Conservation (phyloP, 2,888 invertebrate genomes). For the Drosophila maculinotata region DNA sequence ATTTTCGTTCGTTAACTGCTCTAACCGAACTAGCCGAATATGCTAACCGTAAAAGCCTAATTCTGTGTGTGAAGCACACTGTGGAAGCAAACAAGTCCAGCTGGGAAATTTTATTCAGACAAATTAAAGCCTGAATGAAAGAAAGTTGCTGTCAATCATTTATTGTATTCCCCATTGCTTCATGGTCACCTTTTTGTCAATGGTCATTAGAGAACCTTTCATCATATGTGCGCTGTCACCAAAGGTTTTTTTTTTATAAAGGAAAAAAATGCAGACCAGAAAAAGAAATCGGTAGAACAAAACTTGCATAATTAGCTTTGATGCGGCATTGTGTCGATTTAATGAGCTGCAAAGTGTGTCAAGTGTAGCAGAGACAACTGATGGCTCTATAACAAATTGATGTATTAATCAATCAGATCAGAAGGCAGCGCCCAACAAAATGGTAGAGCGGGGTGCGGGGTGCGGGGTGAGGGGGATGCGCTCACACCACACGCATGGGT, state of each 20-base stretch:
- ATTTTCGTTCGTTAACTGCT: conserved; percentile 18
- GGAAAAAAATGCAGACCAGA: neutral
- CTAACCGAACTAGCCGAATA: conserved; percentile 2
- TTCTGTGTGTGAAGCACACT: neutral
- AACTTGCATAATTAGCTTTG: conserved; percentile 80
- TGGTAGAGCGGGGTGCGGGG: neutral
- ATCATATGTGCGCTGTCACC: conserved; percentile 62
- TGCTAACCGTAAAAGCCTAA: conserved; percentile 2
- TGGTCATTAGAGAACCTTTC: conserved; percentile 62
- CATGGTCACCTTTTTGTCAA: conserved; percentile 19
- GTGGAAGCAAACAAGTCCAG: neutral
- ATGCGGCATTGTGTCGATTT: conserved; percentile 76
- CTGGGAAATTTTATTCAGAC: neutral
- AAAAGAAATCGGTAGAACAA: conserved; percentile 22
- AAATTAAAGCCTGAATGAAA: neutral
- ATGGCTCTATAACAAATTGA: conserved; percentile 80
- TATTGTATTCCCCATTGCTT: conserved; percentile 13
- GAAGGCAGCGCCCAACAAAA: conserved; percentile 10
- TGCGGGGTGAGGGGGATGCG: neutral
- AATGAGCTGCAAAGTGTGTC: conserved; percentile 79
- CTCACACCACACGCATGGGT: conserved; percentile 9
- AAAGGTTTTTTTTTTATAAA: conserved; percentile 2
- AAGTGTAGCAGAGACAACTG: conserved; percentile 63
- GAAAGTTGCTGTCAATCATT: conserved; percentile 27
- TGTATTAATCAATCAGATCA: conserved; percentile 78